A percentile compares a stretch with the other conserved stretches of the same genome.
These are phyloP conservation scores for Tigriopus japonicus DNA, from an alignment of 1,140 invertebrate species.

Conservation along the genomic window DNA sequence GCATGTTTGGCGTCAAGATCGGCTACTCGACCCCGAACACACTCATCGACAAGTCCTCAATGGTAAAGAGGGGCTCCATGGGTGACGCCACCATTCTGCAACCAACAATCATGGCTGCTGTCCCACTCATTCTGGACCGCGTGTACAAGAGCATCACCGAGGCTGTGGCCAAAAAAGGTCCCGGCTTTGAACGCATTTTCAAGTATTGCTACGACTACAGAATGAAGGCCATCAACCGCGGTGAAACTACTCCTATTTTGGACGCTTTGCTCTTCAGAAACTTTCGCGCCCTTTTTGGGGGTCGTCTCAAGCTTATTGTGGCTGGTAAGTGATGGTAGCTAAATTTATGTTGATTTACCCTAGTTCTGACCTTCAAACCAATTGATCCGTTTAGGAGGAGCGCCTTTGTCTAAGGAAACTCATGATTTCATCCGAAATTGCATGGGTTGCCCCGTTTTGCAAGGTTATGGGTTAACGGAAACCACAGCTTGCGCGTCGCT, in stretches of 20 bases:
- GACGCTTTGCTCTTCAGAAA: slow-evolving; percentile 19
- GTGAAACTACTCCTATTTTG: slow-evolving; percentile 24
- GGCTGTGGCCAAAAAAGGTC: slow-evolving; percentile 56
- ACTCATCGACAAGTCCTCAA: background rate
- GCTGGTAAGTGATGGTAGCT: slow-evolving; percentile 33
- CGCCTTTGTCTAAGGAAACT: slow-evolving; percentile 80
- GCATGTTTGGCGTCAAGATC: slow-evolving; percentile 20
- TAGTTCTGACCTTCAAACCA: too few species aligned
- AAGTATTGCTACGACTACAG: slow-evolving; percentile 85
- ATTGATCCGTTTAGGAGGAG: slow-evolving; percentile 43
- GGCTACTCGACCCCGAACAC: slow-evolving; percentile 15
- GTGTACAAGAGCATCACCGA: slow-evolving; percentile 88
- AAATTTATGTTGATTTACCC: too few species aligned
- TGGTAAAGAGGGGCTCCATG: slow-evolving; percentile 19
- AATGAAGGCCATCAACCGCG: slow-evolving; percentile 35
- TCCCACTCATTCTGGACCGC: slow-evolving; percentile 74
- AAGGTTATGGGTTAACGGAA: slow-evolving; percentile 36
- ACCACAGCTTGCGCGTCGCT: slow-evolving; percentile 51
- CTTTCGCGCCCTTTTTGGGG: slow-evolving; percentile 15
- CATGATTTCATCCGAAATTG: slow-evolving; percentile 85
- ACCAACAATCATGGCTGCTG: slow-evolving; percentile 24
- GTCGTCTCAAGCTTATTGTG: slow-evolving; percentile 62
- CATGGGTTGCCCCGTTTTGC: slow-evolving; percentile 68
- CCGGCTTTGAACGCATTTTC: slow-evolving; percentile 56
- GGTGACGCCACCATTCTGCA: slow-evolving; percentile 22